phyloP scores from a whole-genome alignment of 2,888 invertebrate genomes.

The Cheilosia grossa region DNA sequence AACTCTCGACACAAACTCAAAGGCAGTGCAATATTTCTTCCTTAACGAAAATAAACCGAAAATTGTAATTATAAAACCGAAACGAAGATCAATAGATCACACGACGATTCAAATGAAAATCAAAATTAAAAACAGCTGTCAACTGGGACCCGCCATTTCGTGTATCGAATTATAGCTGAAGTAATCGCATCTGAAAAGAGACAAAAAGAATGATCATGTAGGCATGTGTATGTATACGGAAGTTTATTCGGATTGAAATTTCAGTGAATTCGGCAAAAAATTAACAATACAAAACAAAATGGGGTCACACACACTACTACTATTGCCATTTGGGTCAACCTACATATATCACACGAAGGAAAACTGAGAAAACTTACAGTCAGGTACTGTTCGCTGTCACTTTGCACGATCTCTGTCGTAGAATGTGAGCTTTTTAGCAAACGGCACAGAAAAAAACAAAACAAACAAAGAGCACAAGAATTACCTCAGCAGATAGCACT shows the following conservation, averaged over 20 bases:
- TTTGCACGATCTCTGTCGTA: conserved; percentile 47
- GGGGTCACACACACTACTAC: conserved; percentile 20
- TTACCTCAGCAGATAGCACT: conserved; percentile 25
- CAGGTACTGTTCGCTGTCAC: conserved; percentile 5
- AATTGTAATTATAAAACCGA: conserved; percentile 6
- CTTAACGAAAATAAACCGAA: conserved; percentile 15
- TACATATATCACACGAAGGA: neutral
- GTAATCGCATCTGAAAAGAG: conserved; percentile 60
- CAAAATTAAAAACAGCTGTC: conserved; percentile 49
- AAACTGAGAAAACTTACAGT: neutral
- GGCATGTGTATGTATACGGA: neutral
- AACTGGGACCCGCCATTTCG: conserved; percentile 72
- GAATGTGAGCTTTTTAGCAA: conserved; percentile 2
- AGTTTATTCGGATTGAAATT: neutral
- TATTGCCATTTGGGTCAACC: conserved; percentile 24
- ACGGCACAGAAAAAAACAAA: conserved; percentile 16
- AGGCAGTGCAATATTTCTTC: conserved; percentile 23
- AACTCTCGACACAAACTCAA: conserved; percentile 8
- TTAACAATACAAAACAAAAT: neutral
- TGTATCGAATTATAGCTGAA: conserved; percentile 47
- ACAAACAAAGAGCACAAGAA: conserved; percentile 36
- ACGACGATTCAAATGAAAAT: conserved; percentile 30
- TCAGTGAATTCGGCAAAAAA: neutral
- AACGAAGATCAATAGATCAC: conserved; percentile 23
- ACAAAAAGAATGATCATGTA: conserved; percentile 1